These are phyloP conservation scores for Eristalis pertinax DNA, from an alignment of 2,888 invertebrate genomes.

Conservation along the genomic window DNA sequence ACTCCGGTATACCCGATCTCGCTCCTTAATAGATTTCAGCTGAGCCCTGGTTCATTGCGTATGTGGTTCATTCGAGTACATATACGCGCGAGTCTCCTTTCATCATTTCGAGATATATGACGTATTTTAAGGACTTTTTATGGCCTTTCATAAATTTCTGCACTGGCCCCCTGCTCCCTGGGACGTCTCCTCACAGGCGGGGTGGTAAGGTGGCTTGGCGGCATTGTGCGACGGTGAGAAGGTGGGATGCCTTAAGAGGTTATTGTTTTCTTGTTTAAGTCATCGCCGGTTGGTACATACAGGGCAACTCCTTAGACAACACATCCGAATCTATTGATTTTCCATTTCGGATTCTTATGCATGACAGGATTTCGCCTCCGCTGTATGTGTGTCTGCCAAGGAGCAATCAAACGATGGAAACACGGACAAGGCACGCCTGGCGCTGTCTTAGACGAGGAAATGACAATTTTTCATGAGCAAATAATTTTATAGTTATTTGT, in stretches of 20 bases:
- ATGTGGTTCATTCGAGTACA: constrained; percentile 50
- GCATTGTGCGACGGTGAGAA: no score
- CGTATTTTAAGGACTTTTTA: constrained; percentile 65
- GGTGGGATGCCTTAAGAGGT: constrained; percentile 31
- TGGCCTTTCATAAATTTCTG: constrained; percentile 64
- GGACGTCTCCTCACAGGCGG: not conserved
- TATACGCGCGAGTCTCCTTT: constrained; percentile 35
- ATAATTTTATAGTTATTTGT: constrained; percentile 69
- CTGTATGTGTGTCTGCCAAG: not conserved
- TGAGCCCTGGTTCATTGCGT: constrained; percentile 51
- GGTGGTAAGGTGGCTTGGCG: no score
- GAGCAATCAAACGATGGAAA: constrained; percentile 42
- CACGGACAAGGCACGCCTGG: not conserved
- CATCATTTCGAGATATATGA: constrained; percentile 55
- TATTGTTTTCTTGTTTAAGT: constrained; percentile 57
- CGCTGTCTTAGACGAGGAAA: constrained; percentile 32
- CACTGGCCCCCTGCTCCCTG: not conserved
- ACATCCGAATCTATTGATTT: constrained; percentile 59
- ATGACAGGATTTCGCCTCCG: constrained; percentile 14
- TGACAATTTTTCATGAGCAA: constrained; percentile 69
- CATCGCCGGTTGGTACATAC: constrained; percentile 15
- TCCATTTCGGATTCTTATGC: constrained; percentile 38
- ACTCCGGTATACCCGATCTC: constrained; percentile 40
- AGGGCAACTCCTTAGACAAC: constrained; percentile 20
- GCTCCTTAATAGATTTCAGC: constrained; percentile 59